Evolutionary conservation across 1,140 invertebrate genomes (phyloP), one percentile per base, ranked within the genome.

Genomic region (Orius insidiosus): DNA sequence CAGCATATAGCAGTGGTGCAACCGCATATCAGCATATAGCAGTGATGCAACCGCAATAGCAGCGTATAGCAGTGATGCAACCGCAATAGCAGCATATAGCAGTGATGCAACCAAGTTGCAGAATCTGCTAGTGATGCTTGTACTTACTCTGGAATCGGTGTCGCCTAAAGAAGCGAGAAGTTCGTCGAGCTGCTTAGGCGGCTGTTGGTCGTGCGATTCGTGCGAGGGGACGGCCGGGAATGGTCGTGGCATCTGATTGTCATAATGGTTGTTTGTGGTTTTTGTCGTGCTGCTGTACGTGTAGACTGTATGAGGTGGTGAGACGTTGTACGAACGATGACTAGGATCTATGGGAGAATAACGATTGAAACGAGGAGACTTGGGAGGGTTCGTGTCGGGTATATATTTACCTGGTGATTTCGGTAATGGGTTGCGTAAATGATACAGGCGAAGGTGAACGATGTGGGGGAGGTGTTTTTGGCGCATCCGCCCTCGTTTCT

Each of bases 131-230:
- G n/a, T n/a, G n/a, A n/a, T n/a, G n/a, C n/a, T n/a, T n/a, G n/a
- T n/a, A n/a, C n/a, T n/a, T n/a, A n/a, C n/a, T n/a, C n/a, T n/a
- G n/a, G n/a, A n/a, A n/a, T n/a, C n/a, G n/a, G n/a, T n/a, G n/a
- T n/a, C n/a, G n/a, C n/a, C n/a, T n/a, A n/a, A n/a, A n/a, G 74
- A 74, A 10, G 84, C 82, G 69, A 88, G 75, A 14, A 87, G 68
- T 18, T 87, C 81, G 51, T 87, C 82, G 34, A 87, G 62, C 49
- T 72, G 72, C 59, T 81, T 82, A 1, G 85, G 84, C 15, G 65
- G 63, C 15, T 59, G 58, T 40, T 49, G 80, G 70, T 55, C 65
- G n/a, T n/a, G n/a, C n/a, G n/a, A n/a, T n/a, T n/a, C n/a, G n/a
- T n/a, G n/a, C 54, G 58, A 41, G 52, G 63, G 53, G 15, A 54